phyloP scores from a whole-genome alignment of 2,113 vertebrate genomes.

The Gymnobelideus leadbeateri region DNA sequence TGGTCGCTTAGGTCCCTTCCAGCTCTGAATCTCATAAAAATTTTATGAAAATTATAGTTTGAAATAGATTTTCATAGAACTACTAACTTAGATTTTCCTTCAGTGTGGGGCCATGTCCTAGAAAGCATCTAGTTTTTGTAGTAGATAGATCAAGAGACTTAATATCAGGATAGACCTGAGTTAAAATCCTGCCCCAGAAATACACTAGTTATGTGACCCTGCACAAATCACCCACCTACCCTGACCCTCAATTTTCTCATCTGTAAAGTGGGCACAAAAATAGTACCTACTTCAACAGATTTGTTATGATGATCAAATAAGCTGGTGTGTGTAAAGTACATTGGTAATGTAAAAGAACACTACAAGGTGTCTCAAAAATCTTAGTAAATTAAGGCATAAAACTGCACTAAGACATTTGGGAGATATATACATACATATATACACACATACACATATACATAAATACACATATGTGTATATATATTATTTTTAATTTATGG shows the following conservation, averaged over 20 bases:
- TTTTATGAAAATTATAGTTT: constrained; percentile 3
- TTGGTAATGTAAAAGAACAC: not conserved
- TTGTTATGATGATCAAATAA: not conserved
- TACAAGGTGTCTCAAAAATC: not conserved
- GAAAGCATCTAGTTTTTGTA: not conserved
- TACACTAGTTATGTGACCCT: not conserved
- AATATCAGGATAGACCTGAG: not conserved
- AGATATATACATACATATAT: too few species aligned
- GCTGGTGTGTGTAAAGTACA: not conserved
- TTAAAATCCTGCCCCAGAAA: not conserved
- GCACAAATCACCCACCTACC: not conserved
- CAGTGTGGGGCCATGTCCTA: not conserved
- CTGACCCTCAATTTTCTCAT: not conserved
- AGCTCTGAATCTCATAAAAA: not conserved
- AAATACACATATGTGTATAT: too few species aligned
- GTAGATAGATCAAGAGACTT: not conserved
- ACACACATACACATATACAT: too few species aligned
- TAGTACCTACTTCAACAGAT: not conserved
- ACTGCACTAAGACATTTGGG: not conserved
- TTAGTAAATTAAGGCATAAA: not conserved
- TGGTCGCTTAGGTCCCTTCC: not conserved
- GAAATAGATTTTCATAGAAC: constrained; percentile 31
- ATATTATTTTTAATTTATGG: too few species aligned
- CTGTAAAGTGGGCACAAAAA: not conserved
- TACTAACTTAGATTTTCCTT: not conserved